These are phyloP conservation scores for Melanotaenia boesemani DNA, from an alignment of 2,797 vertebrate species.

Conservation along the genomic window DNA sequence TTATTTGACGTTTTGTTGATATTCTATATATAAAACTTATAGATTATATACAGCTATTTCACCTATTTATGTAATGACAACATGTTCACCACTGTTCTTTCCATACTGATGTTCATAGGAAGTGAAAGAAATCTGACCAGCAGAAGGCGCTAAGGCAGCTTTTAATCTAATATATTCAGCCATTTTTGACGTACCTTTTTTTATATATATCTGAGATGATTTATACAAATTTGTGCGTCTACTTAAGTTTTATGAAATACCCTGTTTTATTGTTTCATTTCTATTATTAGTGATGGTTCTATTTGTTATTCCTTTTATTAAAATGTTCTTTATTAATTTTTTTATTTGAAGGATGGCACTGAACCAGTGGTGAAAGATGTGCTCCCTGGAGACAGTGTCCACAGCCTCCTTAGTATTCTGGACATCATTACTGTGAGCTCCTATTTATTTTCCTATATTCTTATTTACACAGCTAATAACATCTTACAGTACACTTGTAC, in stretches of 20 bases:
- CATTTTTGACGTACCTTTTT: not conserved
- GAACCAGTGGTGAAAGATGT: constrained; percentile 95
- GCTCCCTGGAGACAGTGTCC: constrained; percentile 93
- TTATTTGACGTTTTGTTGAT: too few species aligned
- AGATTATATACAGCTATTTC: not conserved
- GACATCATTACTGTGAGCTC: constrained; percentile 94
- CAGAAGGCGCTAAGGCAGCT: constrained; percentile 19
- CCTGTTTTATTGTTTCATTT: not conserved
- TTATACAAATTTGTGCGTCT: not conserved
- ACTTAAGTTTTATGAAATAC: too few species aligned
- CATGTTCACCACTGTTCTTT: not conserved
- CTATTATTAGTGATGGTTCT: not conserved
- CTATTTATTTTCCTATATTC: constrained; percentile 13
- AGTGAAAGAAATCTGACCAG: constrained; percentile 16
- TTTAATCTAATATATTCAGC: not conserved
- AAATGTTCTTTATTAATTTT: not conserved
- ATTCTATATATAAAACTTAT: not conserved
- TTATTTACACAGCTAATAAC: too few species aligned
- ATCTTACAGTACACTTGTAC: too few species aligned
- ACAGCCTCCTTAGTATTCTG: constrained; percentile 97
- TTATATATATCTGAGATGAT: not conserved
- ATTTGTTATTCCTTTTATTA: not conserved
- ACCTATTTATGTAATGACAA: not conserved
- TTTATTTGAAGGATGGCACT: constrained; percentile 87
- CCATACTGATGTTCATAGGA: too few species aligned